Percentiles rank a stretch among this genome's conserved stretches.
phyloP scores from a whole-genome alignment of 1,140 invertebrate genomes.

The Mylabris phalerata region DNA sequence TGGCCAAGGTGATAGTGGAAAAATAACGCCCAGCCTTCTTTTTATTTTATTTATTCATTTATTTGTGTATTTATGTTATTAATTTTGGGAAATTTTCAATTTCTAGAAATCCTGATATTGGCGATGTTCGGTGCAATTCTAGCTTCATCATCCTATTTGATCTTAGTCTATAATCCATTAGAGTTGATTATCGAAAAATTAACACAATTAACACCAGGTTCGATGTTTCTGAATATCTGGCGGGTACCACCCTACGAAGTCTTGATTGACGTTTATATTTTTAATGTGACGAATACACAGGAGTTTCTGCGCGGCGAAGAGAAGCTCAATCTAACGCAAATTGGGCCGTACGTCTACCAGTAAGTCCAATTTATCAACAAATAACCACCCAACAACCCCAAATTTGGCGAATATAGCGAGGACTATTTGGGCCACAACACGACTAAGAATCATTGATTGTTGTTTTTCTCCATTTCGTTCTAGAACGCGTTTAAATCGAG shows the following conservation, averaged over 20 bases:
- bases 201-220: conserved; percentile 47
- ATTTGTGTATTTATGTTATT: neutral
- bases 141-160: conserved; percentile 41
- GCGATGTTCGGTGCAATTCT: conserved; percentile 38
- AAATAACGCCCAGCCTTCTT: neutral
- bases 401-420: too few species aligned
- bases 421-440: too few species aligned
- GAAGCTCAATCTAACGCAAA: conserved; percentile 64
- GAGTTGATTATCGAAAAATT: conserved; percentile 47
- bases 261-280: conserved; percentile 69
- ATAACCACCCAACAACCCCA: too few species aligned
- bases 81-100: conserved; percentile 11
- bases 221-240: conserved; percentile 59
- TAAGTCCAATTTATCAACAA: conserved; percentile 42
- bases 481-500: too few species aligned
- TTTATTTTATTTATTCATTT: neutral
- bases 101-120: conserved; percentile 31
- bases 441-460: too few species aligned
- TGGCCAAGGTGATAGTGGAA: conserved; percentile 3
- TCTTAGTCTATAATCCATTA: conserved; percentile 48
- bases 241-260: conserved; percentile 61
- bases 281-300: conserved; percentile 75
- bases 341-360: conserved; percentile 84
- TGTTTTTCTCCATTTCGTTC: too few species aligned
- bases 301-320: conserved; percentile 62